These are phyloP conservation scores for Luidia sarsii DNA, from an alignment of 53 echinoderm and acorn worm species.

Conservation along the genomic window DNA sequence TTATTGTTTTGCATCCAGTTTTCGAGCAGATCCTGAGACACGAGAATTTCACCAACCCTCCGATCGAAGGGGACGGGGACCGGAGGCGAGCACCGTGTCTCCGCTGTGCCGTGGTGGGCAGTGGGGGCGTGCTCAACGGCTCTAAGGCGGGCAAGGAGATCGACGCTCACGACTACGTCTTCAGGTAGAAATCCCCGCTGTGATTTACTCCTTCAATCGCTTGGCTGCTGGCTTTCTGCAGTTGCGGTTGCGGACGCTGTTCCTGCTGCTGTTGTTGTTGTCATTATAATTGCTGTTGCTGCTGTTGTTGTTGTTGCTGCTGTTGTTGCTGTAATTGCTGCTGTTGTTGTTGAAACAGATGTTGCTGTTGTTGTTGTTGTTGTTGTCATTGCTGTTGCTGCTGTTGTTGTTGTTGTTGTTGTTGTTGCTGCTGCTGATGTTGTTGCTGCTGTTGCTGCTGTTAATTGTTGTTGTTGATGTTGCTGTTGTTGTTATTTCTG, in stretches of 20 bases:
- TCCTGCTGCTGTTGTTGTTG: background rate
- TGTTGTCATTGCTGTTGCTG: too few relatives aligned
- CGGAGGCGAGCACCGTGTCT: slow-evolving; percentile 68
- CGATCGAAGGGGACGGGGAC: slow-evolving; percentile 9
- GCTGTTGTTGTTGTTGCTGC: too few relatives aligned
- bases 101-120: slow-evolving; percentile 94
- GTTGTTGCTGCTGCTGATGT: too few relatives aligned
- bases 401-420: too few relatives aligned
- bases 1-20: slow-evolving; percentile 63
- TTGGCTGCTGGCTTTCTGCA: too few relatives aligned
- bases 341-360: too few relatives aligned
- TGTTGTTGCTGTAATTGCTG: too few relatives aligned
- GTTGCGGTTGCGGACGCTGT: background rate
- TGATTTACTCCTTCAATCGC: background rate
- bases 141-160: slow-evolving; percentile 84
- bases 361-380: too few relatives aligned
- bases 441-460: too few relatives aligned
- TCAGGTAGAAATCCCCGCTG: slow-evolving; percentile 81
- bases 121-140: slow-evolving; percentile 89
- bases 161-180: slow-evolving; percentile 91
- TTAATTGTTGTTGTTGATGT: too few relatives aligned
- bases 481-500: too few relatives aligned
- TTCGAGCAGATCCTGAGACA: slow-evolving; percentile 72
- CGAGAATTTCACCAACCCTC: slow-evolving; percentile 75
- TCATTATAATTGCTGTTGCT: too few relatives aligned